Evolutionary conservation across 2,888 invertebrate species (phyloP).

Genomic region (Archips crataeganus): DNA sequence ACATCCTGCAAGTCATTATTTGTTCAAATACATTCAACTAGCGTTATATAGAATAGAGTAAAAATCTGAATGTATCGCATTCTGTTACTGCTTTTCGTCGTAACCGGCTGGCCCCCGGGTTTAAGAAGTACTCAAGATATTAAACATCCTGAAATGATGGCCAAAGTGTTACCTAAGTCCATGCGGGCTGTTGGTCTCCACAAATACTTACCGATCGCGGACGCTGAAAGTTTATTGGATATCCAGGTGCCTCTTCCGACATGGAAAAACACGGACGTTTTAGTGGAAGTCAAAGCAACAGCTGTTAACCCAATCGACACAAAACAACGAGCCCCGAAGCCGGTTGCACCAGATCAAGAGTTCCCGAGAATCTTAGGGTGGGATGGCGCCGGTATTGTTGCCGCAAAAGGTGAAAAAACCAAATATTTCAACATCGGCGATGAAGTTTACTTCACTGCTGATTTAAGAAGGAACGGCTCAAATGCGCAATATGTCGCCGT

Average conservation of each 20-base stretch:
- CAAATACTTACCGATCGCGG: slow-evolving; percentile 74
- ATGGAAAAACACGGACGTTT: slow-evolving; percentile 62
- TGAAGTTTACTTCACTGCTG: slow-evolving; percentile 74
- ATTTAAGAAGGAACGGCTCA: slow-evolving; percentile 66
- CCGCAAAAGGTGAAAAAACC: slow-evolving; percentile 63
- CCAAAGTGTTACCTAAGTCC: slow-evolving; percentile 62
- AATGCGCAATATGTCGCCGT: slow-evolving; percentile 74
- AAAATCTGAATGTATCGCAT: neutral
- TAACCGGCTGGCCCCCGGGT: slow-evolving; percentile 8
- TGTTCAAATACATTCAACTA: neutral
- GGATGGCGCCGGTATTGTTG: slow-evolving; percentile 75
- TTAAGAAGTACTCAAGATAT: neutral
- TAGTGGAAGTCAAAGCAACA: slow-evolving; percentile 75
- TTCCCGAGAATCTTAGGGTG: slow-evolving; percentile 71
- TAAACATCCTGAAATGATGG: slow-evolving; percentile 44
- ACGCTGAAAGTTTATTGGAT: slow-evolving; percentile 70
- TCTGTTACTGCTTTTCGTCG: slow-evolving; percentile 17
- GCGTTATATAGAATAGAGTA: neutral
- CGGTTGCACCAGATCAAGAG: slow-evolving; percentile 56
- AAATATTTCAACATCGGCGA: slow-evolving; percentile 68
- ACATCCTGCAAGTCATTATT: neutral
- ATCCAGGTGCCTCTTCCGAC: slow-evolving; percentile 67
- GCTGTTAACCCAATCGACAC: slow-evolving; percentile 77
- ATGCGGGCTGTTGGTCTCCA: slow-evolving; percentile 78
- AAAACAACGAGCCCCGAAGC: slow-evolving; percentile 71